Evolutionary conservation across 1,140 invertebrate genomes (phyloP).

Genomic region (Lucilia cuprina): DNA sequence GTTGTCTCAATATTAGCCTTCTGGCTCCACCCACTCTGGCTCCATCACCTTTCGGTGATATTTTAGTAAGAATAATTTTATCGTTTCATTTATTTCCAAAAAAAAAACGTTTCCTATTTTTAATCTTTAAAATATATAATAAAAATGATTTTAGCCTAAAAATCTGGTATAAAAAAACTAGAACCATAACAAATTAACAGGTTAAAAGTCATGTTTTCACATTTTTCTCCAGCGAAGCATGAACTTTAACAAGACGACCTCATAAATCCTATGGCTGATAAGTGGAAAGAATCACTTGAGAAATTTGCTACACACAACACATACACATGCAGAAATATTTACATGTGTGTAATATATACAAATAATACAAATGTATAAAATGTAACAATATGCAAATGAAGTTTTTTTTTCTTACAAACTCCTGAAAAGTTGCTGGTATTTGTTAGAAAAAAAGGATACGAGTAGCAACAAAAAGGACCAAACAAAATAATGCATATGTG

Average conservation of each 20-base stretch:
- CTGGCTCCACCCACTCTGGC: too few species aligned
- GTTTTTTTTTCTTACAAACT: neutral
- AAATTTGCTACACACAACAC: neutral
- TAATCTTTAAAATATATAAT: too few species aligned
- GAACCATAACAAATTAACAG: slow-evolving; percentile 27
- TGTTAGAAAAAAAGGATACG: neutral
- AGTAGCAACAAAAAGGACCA: neutral
- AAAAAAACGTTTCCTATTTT: too few species aligned
- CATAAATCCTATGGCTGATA: slow-evolving; percentile 28
- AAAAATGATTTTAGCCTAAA: too few species aligned
- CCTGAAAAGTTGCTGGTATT: neutral
- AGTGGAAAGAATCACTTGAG: slow-evolving; percentile 27
- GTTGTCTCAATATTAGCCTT: too few species aligned
- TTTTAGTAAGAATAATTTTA: too few species aligned
- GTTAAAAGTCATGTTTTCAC: slow-evolving; percentile 33
- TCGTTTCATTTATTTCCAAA: too few species aligned
- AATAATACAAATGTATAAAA: too few species aligned
- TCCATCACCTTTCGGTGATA: too few species aligned
- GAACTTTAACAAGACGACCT: neutral
- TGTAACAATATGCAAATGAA: neutral
- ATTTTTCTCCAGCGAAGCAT: neutral
- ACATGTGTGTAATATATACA: neutral
- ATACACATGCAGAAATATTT: neutral
- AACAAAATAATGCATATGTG: slow-evolving; percentile 2
- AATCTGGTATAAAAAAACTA: neutral